Evolutionary conservation across 2,797 vertebrate species (phyloP), one percentile per base, ranked within the genome.

Genomic region (Cheirogaleus major): DNA sequence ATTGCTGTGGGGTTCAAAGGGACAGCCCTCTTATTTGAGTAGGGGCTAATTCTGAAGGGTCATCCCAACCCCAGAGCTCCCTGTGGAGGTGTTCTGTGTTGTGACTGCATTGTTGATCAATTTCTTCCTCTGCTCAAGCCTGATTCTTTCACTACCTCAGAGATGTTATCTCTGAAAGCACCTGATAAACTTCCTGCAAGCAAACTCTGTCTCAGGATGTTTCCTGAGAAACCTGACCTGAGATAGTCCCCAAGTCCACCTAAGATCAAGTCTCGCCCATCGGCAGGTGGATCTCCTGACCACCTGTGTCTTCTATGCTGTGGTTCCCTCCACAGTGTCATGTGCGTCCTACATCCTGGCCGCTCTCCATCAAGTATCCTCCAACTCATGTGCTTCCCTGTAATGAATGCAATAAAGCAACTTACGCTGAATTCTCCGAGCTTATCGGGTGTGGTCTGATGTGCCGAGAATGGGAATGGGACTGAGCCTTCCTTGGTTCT

Each of bases 141-240:
- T 67, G 61, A 61, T 48, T 91, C 75, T 69, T 89, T 72, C 80
- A 48, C 32, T 81, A 43, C 35, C 12, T 86, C 27, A 38, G 65
- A 76, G 41, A 38, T n/a, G 23, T 45, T 79, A 65, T 63, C 79
- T 96, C 61, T 41, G 48, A 67, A 78, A 78, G 17, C 43, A 78
- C 45, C 41, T 25, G 12, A 55, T 82, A 75, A 61, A 69, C 50
- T 91, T 85, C 35, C 48, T 52, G 3, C 30, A 52, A 70, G 86
- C 23, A 97, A 81, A 70, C 81, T 84, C 75, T 63, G 15, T 85
- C 48, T 96, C 32, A 48, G 82, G 59, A 50, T 32, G 50, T 78
- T 86, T 89, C 43, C 67, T 65, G 70, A 86, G 80, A 83, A 89
- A 81, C 38, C 27, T 82, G 43, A 79, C 15, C 48, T 72, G 45